Evolutionary conservation across 2,888 invertebrate genomes (phyloP).

Genomic region (Sceliomorpha sp.): DNA sequence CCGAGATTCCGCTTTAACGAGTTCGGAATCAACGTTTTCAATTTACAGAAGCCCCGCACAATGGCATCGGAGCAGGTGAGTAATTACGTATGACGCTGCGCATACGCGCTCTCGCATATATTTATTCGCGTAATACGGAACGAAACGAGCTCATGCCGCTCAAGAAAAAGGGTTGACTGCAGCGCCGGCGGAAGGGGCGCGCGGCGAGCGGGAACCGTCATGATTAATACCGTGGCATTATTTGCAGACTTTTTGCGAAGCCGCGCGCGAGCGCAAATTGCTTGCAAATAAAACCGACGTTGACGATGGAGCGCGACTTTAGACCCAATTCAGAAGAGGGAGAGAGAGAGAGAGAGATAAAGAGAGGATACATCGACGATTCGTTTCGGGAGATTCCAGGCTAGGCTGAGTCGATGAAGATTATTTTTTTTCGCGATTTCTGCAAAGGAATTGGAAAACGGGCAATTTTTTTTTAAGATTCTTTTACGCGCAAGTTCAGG

Average conservation of each 20-base stretch:
- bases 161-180: conserved; percentile 50
- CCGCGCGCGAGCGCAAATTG: conserved; percentile 71
- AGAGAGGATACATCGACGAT: too few species aligned
- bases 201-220: conserved; percentile 58
- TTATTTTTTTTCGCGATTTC: too few species aligned
- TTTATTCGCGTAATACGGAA: conserved; percentile 60
- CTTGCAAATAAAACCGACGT: conserved; percentile 71
- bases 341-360: conserved; percentile 5
- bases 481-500: too few species aligned
- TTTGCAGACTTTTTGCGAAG: conserved; percentile 73
- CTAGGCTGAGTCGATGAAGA: too few species aligned
- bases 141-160: conserved; percentile 47
- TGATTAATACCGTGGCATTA: conserved; percentile 78
- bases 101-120: conserved; percentile 60
- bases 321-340: conserved; percentile 22
- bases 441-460: too few species aligned
- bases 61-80: conserved; percentile 51
- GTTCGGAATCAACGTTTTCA: conserved; percentile 54
- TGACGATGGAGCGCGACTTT: conserved; percentile 22
- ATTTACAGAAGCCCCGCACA: conserved; percentile 52
- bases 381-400: too few species aligned
- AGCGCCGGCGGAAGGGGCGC: conserved; percentile 33
- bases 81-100: conserved; percentile 61
- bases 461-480: too few species aligned
- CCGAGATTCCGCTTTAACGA: conserved; percentile 53